phyloP scores from a whole-genome alignment of 64 coral and sea anemone species.

The Acropora tenuis region DNA sequence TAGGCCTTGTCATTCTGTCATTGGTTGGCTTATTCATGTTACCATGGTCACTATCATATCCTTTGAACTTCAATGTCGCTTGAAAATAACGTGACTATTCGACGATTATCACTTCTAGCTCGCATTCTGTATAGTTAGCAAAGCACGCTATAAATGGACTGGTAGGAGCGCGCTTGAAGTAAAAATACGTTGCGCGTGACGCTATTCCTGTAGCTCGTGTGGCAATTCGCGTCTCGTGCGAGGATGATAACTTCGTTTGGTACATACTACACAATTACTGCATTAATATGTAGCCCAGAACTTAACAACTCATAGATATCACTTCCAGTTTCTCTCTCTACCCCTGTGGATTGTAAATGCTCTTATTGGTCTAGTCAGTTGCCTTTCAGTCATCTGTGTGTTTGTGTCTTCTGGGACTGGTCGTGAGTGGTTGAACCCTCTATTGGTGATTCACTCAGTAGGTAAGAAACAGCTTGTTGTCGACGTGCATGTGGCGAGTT shows the following conservation, averaged over 20 bases:
- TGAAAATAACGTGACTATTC: background rate
- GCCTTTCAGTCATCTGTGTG: slow-evolving; percentile 42
- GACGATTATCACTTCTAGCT: too few relatives aligned
- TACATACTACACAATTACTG: background rate
- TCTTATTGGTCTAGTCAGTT: slow-evolving; percentile 30
- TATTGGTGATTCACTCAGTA: slow-evolving; percentile 23
- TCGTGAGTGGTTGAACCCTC: slow-evolving; percentile 34
- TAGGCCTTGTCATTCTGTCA: background rate
- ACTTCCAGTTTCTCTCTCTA: slow-evolving; percentile 15
- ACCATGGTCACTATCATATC: slow-evolving; percentile 46
- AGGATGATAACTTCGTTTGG: too few relatives aligned
- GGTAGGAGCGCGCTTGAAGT: too few relatives aligned
- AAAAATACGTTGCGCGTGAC: too few relatives aligned
- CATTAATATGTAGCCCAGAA: background rate
- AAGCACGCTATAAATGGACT: too few relatives aligned
- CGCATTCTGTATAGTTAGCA: background rate
- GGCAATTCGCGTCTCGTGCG: too few relatives aligned
- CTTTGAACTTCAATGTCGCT: background rate
- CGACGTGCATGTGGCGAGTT: too few relatives aligned
- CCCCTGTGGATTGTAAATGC: slow-evolving; percentile 26
- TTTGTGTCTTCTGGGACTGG: slow-evolving; percentile 15
- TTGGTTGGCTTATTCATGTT: slow-evolving; percentile 6
- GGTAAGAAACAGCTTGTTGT: background rate
- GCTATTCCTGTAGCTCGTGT: too few relatives aligned
- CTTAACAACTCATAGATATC: slow-evolving; percentile 13